Conservation (phyloP, 2,888 invertebrate genomes). For the Bruchidius siliquastri region DNA sequence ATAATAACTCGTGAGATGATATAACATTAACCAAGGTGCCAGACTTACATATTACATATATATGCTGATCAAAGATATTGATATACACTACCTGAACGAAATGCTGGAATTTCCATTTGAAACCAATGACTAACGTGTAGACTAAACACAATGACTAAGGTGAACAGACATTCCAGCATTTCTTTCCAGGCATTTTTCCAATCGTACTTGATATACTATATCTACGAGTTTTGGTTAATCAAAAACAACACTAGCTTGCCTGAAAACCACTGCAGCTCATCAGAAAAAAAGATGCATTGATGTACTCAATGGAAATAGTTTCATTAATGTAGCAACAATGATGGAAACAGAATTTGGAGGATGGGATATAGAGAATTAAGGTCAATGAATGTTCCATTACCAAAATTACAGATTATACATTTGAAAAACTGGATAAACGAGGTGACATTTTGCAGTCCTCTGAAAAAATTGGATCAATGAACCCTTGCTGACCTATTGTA, state of each 20-base stretch:
- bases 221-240: background rate
- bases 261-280: too few relatives aligned
- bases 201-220: background rate
- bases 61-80: constrained; percentile 1
- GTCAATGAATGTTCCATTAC: too few relatives aligned
- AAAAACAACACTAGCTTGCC: background rate
- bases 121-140: background rate
- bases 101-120: background rate
- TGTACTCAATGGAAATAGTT: too few relatives aligned
- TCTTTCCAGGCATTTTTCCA: background rate
- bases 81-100: background rate
- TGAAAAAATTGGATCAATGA: too few relatives aligned
- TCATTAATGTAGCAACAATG: too few relatives aligned
- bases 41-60: constrained; percentile 1
- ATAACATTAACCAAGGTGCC: constrained; percentile 5
- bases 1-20: background rate
- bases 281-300: too few relatives aligned
- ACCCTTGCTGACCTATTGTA: too few relatives aligned
- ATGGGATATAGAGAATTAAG: too few relatives aligned
- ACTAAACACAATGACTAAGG: background rate
- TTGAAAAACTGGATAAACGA: too few relatives aligned
- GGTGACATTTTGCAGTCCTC: too few relatives aligned
- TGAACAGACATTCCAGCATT: background rate
- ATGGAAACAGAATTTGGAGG: too few relatives aligned
- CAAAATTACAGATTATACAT: too few relatives aligned